Evolutionary conservation across 92 coral and sea anemone species (phyloP), one percentile per base, ranked within the genome.

Genomic region (Epizoanthus scotinus): DNA sequence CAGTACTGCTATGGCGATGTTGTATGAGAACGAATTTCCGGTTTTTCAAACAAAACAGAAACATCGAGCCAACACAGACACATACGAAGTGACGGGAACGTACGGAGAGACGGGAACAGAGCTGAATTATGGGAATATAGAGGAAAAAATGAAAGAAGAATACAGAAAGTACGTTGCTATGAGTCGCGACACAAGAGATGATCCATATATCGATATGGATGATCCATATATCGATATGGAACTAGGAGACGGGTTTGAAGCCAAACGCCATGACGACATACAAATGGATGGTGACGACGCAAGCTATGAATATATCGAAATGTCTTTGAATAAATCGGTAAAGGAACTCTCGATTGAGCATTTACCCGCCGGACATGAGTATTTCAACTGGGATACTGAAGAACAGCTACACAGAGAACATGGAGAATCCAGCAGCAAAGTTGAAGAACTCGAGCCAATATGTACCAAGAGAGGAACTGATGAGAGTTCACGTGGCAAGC

Each of bases 301-400:
- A 31, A 58, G 59, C 36, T 22, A 75, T 40, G 81, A 40, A 18
- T 59, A 75, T 21, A 17, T 75, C 15, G 67, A 75, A 6, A 58
- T 75, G 54, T n/a, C 5, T 3, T 55, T 67, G 25, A 31, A 36
- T 57, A 56, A 22, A 2, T 36, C 67, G 29, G 38, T 26, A n/a
- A 29, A 47, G 52, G 52, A 47, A 47, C 15, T 9, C 52, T 10
- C 52, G 13, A 47, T 9, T 47, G 52, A 47, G 14, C 13, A 47
- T 10, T 0, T 47, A 47, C 2, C 8, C 28, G 13, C 34, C 21
- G 81, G 25, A 12, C 18, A 26, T 12, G 67, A 7, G 31, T 63
- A 63, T 4, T 12, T 5, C 18, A 47, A 47, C 17, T 47, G 52
- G 22, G 2, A 25, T 29, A 15, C 0, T 15, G 69, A 29, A 28